A percentile compares a stretch with the other conserved stretches of the same genome.
These are phyloP conservation scores for Encarsia formosa DNA, from an alignment of 2,888 invertebrate species.

Conservation along the genomic window DNA sequence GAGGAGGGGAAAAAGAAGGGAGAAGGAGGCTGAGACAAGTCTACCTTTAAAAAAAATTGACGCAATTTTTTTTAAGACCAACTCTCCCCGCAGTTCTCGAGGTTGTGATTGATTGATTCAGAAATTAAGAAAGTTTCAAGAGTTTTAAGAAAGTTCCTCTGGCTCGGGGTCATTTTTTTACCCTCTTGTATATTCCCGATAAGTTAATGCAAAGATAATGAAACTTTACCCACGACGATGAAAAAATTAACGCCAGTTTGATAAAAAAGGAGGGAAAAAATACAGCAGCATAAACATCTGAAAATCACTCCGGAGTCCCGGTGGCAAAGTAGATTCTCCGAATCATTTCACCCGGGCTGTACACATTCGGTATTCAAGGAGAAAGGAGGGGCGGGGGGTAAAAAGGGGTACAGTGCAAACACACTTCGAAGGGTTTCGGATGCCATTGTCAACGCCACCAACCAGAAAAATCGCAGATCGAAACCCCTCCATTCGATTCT, in stretches of 20 bases:
- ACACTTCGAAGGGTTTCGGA: too few species aligned
- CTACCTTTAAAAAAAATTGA: constrained; percentile 19
- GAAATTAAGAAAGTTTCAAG: constrained; percentile 21
- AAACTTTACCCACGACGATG: too few species aligned
- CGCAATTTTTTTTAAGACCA: constrained; percentile 1
- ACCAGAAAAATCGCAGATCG: constrained; percentile 5
- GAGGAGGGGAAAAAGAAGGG: constrained; percentile 11
- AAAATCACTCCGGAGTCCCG: background rate
- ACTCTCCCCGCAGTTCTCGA: constrained; percentile 4
- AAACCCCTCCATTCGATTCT: constrained; percentile 14
- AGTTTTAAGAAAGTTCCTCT: too few species aligned
- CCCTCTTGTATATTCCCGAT: too few species aligned
- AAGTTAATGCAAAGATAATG: too few species aligned
- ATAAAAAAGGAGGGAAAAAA: too few species aligned
- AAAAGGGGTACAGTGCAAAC: constrained; percentile 10
- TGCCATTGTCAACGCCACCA: constrained; percentile 12
- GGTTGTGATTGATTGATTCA: constrained; percentile 23
- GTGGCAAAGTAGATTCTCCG: constrained; percentile 3
- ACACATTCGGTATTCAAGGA: constrained; percentile 9
- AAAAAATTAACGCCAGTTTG: too few species aligned
- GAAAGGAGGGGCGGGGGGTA: constrained; percentile 9
- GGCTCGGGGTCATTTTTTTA: too few species aligned
- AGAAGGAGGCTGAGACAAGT: constrained; percentile 14
- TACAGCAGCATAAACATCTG: background rate
- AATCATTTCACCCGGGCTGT: constrained; percentile 3